These are phyloP conservation scores for Drosophila truncata DNA, from an alignment of 1,140 invertebrate species.

Conservation along the genomic window DNA sequence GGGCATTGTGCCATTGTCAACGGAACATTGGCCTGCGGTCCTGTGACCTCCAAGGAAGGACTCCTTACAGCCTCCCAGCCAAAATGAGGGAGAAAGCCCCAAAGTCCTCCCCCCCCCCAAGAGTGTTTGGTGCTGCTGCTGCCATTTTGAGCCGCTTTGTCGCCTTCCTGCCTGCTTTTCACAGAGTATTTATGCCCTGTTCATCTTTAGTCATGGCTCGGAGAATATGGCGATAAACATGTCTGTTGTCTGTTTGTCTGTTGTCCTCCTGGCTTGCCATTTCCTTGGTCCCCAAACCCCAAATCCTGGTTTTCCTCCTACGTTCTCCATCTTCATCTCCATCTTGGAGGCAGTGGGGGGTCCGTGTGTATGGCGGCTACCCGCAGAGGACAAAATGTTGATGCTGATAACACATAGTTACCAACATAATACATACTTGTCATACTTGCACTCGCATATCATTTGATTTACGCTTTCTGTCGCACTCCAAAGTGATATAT, in stretches of 20 bases:
- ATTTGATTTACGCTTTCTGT: constrained; percentile 82
- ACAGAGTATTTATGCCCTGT: constrained; percentile 72
- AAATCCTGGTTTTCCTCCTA: background rate
- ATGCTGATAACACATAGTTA: constrained; percentile 80
- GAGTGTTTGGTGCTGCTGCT: constrained; percentile 17
- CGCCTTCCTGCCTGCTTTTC: constrained; percentile 73
- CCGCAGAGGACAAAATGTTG: constrained; percentile 59
- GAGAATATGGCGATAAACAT: constrained; percentile 82
- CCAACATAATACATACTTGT: constrained; percentile 83
- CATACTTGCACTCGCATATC: constrained; percentile 82
- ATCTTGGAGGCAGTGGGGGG: background rate
- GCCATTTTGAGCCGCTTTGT: constrained; percentile 65
- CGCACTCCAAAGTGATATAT: constrained; percentile 78
- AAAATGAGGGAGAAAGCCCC: background rate
- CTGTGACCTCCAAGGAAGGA: constrained; percentile 10
- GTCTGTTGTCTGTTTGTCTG: constrained; percentile 45
- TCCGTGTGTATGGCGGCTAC: background rate
- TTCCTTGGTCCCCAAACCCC: background rate
- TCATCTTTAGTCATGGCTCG: constrained; percentile 79
- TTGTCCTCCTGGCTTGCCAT: constrained; percentile 18
- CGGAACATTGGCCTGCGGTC: background rate
- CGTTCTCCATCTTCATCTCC: background rate
- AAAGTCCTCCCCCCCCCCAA: background rate
- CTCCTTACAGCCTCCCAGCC: no score
- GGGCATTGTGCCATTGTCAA: constrained; percentile 36